These are phyloP conservation scores for Drosophila kanekoi DNA, from an alignment of 2,888 invertebrate genomes.

Conservation along the genomic window DNA sequence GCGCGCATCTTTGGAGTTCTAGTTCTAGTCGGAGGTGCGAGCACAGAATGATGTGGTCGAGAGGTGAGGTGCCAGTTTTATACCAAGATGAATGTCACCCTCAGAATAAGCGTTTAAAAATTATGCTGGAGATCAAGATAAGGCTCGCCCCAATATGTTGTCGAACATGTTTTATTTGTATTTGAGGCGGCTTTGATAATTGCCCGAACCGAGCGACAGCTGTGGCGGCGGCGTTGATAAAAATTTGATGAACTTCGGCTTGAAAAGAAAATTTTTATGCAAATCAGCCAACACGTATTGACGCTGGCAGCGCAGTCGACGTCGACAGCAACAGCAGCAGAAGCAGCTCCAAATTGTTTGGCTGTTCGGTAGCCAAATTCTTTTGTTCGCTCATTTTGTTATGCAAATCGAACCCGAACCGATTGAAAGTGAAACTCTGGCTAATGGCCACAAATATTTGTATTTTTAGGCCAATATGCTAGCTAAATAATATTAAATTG, in stretches of 20 bases:
- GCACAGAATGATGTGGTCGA: slow-evolving; percentile 68
- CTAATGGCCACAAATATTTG: slow-evolving; percentile 53
- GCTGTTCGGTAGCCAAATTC: slow-evolving; percentile 76
- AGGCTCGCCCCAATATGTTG: slow-evolving; percentile 53
- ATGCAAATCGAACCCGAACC: slow-evolving; percentile 67
- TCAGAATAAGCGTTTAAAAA: slow-evolving; percentile 63
- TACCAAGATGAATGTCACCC: slow-evolving; percentile 61
- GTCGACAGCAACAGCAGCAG: slow-evolving; percentile 19
- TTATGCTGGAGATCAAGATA: slow-evolving; percentile 68
- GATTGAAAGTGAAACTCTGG: slow-evolving; percentile 74
- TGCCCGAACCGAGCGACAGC: slow-evolving; percentile 31
- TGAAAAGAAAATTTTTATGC: slow-evolving; percentile 75
- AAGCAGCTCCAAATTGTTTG: slow-evolving; percentile 70
- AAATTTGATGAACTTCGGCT: slow-evolving; percentile 78
- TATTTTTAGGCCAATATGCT: slow-evolving; percentile 55
- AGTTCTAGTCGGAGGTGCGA: slow-evolving; percentile 70
- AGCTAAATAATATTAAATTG: slow-evolving; percentile 76
- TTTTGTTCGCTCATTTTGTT: slow-evolving; percentile 81
- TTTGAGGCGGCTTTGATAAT: slow-evolving; percentile 48
- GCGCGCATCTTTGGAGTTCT: slow-evolving; percentile 68
- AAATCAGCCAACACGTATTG: slow-evolving; percentile 52
- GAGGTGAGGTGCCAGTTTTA: slow-evolving; percentile 64
- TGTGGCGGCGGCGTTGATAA: slow-evolving; percentile 62
- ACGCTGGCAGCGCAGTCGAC: slow-evolving; percentile 32
- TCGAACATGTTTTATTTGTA: slow-evolving; percentile 68